Evolutionary conservation across 2,888 invertebrate species (phyloP).

Genomic region (Brenthis ino): DNA sequence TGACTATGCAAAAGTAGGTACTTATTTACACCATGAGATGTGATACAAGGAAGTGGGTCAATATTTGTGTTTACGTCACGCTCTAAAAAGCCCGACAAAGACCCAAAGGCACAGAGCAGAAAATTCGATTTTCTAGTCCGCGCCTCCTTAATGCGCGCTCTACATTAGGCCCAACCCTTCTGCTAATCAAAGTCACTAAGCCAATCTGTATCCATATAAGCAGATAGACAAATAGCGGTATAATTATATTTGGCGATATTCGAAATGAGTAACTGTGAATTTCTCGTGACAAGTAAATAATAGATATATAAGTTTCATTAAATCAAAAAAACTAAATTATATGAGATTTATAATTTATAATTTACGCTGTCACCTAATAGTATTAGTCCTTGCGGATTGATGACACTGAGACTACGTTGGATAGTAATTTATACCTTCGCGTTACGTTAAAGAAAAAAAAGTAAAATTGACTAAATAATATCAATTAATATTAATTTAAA

Average conservation of each 20-base stretch:
- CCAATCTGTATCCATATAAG: constrained; percentile 58
- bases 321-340: too few species aligned
- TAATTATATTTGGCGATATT: background rate
- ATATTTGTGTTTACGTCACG: constrained; percentile 64
- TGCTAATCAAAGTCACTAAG: constrained; percentile 75
- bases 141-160: constrained; percentile 66
- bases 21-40: constrained; percentile 12
- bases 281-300: too few species aligned
- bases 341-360: too few species aligned
- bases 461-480: too few species aligned
- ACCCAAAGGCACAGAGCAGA: constrained; percentile 68
- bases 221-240: constrained; percentile 50
- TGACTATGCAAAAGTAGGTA: background rate
- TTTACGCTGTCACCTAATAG: too few species aligned
- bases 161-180: constrained; percentile 71
- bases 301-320: too few species aligned
- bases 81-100: constrained; percentile 66
- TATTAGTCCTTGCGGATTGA: too few species aligned
- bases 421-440: too few species aligned
- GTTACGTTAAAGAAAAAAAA: too few species aligned
- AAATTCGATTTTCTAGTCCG: constrained; percentile 78
- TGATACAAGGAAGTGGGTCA: constrained; percentile 34
- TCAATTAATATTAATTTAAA: too few species aligned
- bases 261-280: background rate
- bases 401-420: too few species aligned